A percentile compares a stretch with the other conserved stretches of the same genome.
These are phyloP conservation scores for Cremastinae sp. DNA, from an alignment of 2,888 invertebrate species.

Conservation along the genomic window DNA sequence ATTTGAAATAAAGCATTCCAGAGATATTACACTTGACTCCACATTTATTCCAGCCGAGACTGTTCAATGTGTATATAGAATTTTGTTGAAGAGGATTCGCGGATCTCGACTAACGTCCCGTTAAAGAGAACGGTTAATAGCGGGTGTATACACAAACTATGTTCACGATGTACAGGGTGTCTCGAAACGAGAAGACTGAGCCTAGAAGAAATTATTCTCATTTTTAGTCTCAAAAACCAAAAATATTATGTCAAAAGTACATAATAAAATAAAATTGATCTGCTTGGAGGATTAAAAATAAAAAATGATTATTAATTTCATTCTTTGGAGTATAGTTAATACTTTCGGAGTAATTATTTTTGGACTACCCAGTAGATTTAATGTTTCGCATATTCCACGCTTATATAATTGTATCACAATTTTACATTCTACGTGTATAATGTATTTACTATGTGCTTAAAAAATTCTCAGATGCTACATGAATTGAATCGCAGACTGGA, in stretches of 20 bases:
- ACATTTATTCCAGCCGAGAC: constrained; percentile 21
- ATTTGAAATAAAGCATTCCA: not conserved
- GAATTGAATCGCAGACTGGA: no score
- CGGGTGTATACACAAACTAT: constrained; percentile 22
- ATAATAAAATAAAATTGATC: no score
- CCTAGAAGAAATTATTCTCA: no score
- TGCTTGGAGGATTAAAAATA: no score
- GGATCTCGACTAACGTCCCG: constrained; percentile 48
- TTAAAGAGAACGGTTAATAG: constrained; percentile 58
- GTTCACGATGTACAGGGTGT: constrained; percentile 6
- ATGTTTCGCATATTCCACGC: constrained; percentile 43
- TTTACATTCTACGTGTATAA: constrained; percentile 17
- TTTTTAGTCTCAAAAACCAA: no score
- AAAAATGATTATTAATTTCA: no score
- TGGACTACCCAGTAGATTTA: no score
- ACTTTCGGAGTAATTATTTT: no score
- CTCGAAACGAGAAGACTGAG: no score
- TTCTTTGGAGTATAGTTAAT: no score
- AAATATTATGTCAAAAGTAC: no score
- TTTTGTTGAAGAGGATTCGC: constrained; percentile 35
- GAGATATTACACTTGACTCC: not conserved
- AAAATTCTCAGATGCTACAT: no score
- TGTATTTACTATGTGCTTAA: not conserved
- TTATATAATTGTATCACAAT: constrained; percentile 45
- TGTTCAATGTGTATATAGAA: constrained; percentile 21